phyloP scores from a whole-genome alignment of 1,140 invertebrate species.

The Papilio dardanus region DNA sequence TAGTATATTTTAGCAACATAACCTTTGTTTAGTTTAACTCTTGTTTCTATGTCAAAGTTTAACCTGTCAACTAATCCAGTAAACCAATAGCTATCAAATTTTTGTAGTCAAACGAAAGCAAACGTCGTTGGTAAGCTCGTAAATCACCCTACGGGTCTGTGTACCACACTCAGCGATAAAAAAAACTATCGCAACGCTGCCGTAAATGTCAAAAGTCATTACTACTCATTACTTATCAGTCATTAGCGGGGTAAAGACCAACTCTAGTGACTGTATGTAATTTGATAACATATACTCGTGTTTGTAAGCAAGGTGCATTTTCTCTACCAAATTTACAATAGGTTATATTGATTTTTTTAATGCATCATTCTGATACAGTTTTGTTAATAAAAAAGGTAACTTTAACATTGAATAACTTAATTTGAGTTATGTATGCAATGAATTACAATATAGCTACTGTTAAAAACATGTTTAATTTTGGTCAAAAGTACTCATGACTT shows the following conservation, averaged over 20 bases:
- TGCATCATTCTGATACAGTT: too few species aligned
- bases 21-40: neutral
- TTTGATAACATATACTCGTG: slow-evolving; percentile 37
- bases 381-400: too few species aligned
- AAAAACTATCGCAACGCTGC: slow-evolving; percentile 53
- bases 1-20: neutral
- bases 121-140: slow-evolving; percentile 40
- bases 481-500: too few species aligned
- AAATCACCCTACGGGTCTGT: slow-evolving; percentile 50
- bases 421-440: too few species aligned
- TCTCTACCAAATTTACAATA: too few species aligned
- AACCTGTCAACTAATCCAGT: neutral
- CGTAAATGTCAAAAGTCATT: slow-evolving; percentile 58
- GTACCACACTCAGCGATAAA: slow-evolving; percentile 59
- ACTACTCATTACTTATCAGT: slow-evolving; percentile 66
- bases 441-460: neutral
- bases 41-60: neutral
- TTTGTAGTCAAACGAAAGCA: neutral
- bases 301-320: slow-evolving; percentile 18
- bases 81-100: neutral
- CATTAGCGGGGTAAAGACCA: slow-evolving; percentile 60
- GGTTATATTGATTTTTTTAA: too few species aligned
- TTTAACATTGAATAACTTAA: too few species aligned
- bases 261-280: slow-evolving; percentile 14
- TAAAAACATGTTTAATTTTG: too few species aligned